Base-by-base conservation (phyloP, 2,888 invertebrate species). In the Fragum fragum region DNA sequence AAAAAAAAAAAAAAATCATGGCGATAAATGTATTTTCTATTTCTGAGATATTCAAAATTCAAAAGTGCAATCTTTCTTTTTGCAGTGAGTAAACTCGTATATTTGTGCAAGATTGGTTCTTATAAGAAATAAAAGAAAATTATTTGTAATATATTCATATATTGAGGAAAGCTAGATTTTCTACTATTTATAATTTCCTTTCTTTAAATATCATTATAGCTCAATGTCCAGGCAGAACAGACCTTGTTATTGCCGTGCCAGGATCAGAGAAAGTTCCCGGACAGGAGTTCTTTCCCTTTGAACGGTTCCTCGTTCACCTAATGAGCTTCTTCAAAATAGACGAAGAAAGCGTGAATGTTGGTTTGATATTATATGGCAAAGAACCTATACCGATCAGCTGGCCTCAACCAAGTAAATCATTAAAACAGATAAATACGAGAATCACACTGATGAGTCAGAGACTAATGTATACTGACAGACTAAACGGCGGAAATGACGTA, bases 241-340 rank as follows among this genome's bases (percentile, higher is more conserved):
- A 89, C 59, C 79, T 89, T 9, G 76, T 89, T n/a, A 73, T 88
- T 57, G 87, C 87, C 2, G 74, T 89, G 16, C 89, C 87, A 1
- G 89, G 88, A 1, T 86, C 85, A 18, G 76, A 82, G 11, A 68
- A 63, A 2, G 84, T 89, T 42, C 89, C 88, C 0, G 86, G 85
- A 14, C 86, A 87, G 74, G 88, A 89, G 76, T 89, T 89, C 74
- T 86, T 87, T 18, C 88, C 87, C 53, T 87, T 89, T 77, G 89
- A 89, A 75, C 73, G 77, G n/a, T 89, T 89, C 72, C 81, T 89
- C 5, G 85, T 83, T 11, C 86, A 84, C 70, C 78, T 89, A 0
- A 81, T 87, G n/a, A 87, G 88, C 73, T 88, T 84, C 63, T 88
- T 87, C 69, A 73, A 73, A 14, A 71, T 89, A 16, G 83, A 79